Base-by-base conservation (phyloP, 2,888 invertebrate genomes). In the Alsophila aescularia region DNA sequence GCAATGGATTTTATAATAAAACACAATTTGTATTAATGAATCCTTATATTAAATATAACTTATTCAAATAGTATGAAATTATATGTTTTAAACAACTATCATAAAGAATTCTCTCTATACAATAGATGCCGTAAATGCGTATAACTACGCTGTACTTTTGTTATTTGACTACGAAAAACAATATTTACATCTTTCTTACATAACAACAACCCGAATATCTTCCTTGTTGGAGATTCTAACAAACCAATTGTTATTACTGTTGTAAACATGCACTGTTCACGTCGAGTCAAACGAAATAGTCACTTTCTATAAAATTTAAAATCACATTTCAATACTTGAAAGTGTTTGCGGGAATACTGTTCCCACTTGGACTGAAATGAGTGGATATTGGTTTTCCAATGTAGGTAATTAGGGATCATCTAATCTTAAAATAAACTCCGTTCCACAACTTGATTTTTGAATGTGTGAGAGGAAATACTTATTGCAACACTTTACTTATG, bases 1-100 rank as follows among this genome's bases (percentile, higher is more conserved):
- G 7, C 2, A 2, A 24, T 24, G 24, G 24, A 6, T 0, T 13
- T n/a, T 21, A 54, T 54, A 67, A 69, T 51, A 65, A 65, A 62
- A 56, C 52, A 56, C 52, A 15, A 45, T 10, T 29, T 55, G 64
- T 75, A 72, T 77, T 75, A 76, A 74, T 70, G 69, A 75, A 77
- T 81, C 60, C 79, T 81, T 85, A 82, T 85, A 84, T 81, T 85
- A 69, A 79, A 78, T 79, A 73, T 78, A 74, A 70, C 75, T 74
- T 77, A 76, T 64, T 71, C 61, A 61, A 68, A 70, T 69, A 68
- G 73, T 76, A 79, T 68, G 77, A 80, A 82, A 83, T 80, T 79
- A 81, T 77, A 75, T 83, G 73, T 79, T 73, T 24, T 24, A 24
- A 81, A 81, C 76, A 77, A 83, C 74, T 78, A 77, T 77, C 62